A percentile compares a stretch with the other conserved stretches of the same genome.
phyloP scores from a whole-genome alignment of 2,113 vertebrate species.

The Nyctereutes procyonoides region DNA sequence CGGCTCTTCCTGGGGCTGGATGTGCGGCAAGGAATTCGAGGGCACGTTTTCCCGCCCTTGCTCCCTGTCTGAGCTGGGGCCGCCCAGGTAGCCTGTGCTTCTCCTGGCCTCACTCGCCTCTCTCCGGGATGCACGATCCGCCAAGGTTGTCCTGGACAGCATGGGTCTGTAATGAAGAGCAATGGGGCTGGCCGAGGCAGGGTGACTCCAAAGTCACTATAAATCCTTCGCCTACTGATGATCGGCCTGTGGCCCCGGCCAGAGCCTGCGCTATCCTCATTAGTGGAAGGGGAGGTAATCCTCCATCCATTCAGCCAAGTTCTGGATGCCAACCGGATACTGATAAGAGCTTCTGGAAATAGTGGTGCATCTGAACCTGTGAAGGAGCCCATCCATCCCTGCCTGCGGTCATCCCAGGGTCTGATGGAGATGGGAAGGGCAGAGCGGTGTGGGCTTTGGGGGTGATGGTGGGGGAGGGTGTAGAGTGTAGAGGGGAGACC shows the following conservation, averaged over 20 bases:
- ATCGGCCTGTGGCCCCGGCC: neutral
- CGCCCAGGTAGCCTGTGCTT: neutral
- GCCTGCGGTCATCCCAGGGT: neutral
- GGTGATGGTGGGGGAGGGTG: rapidly evolving
- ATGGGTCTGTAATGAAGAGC: neutral
- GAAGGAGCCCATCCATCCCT: constrained; percentile 52
- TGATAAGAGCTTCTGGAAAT: constrained; percentile 61
- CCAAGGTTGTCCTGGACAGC: constrained; percentile 37
- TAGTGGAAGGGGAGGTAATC: constrained; percentile 64
- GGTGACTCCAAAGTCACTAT: constrained; percentile 66
- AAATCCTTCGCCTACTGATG: constrained; percentile 38
- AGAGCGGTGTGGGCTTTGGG: too few relatives aligned
- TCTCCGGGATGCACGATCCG: neutral
- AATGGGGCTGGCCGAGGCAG: neutral
- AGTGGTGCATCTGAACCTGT: rapidly evolving
- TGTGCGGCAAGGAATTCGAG: neutral
- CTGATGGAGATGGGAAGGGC: neutral
- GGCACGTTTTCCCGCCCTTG: neutral
- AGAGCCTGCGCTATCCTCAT: neutral
- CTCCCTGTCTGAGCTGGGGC: neutral
- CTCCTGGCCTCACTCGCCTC: neutral
- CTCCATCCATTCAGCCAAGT: constrained; percentile 48
- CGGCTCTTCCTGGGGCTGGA: rapidly evolving
- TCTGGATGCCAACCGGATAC: constrained; percentile 55
- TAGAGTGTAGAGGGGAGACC: neutral